Conservation (phyloP, 37 sponge, comb jelly and placozoan genomes). For the Spongilla lacustris region DNA sequence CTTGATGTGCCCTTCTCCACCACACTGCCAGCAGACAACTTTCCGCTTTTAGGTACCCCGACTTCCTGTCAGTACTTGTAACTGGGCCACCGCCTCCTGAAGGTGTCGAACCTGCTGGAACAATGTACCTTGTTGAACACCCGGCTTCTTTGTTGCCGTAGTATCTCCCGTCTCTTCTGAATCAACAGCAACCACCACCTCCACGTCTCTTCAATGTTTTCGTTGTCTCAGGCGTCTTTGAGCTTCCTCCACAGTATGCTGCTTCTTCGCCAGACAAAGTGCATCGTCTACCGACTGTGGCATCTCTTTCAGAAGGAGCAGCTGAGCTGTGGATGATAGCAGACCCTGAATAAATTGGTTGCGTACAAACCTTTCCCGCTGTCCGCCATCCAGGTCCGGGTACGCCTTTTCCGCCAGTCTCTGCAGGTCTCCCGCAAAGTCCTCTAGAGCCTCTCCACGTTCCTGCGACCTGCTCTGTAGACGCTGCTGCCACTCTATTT, state of each 20-base stretch:
- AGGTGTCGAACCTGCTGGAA: neutral
- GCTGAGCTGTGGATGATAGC: neutral
- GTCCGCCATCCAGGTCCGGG: neutral
- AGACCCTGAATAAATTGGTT: slow-evolving; percentile 15
- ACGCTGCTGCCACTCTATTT: slow-evolving; percentile 7
- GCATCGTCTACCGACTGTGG: neutral
- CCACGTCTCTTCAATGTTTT: neutral
- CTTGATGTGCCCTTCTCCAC: neutral
- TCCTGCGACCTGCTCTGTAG: neutral
- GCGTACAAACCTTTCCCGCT: neutral
- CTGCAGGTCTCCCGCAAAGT: neutral
- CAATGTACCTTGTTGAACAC: neutral
- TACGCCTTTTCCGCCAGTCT: neutral
- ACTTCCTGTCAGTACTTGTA: neutral
- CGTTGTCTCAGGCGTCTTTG: neutral
- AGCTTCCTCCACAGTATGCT: slow-evolving; percentile 7
- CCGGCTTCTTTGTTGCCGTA: no score
- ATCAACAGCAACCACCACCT: no score
- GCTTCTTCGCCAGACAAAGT: neutral
- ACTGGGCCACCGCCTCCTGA: neutral
- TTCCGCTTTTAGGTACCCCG: neutral
- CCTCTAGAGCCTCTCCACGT: neutral
- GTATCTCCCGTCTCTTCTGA: no score
- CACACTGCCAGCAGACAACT: neutral
- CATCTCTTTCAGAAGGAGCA: neutral